Evolutionary conservation across 2,797 vertebrate species (phyloP).

Genomic region (Crocodylus rhombifer): DNA sequence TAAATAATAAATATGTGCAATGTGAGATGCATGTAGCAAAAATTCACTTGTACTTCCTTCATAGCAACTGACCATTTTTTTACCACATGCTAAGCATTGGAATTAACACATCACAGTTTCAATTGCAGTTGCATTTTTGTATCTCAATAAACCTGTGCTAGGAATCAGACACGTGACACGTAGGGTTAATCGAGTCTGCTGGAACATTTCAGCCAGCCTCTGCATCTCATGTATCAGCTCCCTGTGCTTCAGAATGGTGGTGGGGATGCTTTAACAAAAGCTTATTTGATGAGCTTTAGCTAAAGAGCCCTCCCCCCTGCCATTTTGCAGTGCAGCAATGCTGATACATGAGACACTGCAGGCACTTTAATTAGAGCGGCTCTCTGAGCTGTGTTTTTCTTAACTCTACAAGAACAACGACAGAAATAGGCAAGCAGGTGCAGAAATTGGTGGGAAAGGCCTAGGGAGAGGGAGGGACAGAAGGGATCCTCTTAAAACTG

Average conservation of each 20-base stretch:
- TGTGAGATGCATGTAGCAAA: too few species aligned
- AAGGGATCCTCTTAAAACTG: too few species aligned
- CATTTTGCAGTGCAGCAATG: too few species aligned
- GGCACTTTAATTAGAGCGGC: too few species aligned
- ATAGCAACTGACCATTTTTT: background rate
- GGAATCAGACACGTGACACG: background rate
- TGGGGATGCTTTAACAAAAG: background rate
- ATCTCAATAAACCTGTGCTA: background rate
- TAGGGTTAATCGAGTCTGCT: background rate
- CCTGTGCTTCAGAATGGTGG: too few species aligned
- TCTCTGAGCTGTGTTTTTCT: background rate
- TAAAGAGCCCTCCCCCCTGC: too few species aligned
- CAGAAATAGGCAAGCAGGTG: background rate
- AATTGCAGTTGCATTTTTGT: background rate
- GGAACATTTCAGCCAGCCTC: too few species aligned
- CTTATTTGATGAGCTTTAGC: too few species aligned
- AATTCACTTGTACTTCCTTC: fast-evolving
- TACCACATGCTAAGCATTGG: background rate
- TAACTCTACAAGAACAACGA: background rate
- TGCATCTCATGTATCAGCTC: too few species aligned
- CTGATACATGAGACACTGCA: too few species aligned
- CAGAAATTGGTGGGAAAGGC: background rate
- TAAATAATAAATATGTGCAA: too few species aligned
- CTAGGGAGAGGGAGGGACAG: background rate
- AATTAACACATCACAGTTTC: background rate